phyloP scores from a whole-genome alignment of 2,888 invertebrate species.

The Odontothrips loti region DNA sequence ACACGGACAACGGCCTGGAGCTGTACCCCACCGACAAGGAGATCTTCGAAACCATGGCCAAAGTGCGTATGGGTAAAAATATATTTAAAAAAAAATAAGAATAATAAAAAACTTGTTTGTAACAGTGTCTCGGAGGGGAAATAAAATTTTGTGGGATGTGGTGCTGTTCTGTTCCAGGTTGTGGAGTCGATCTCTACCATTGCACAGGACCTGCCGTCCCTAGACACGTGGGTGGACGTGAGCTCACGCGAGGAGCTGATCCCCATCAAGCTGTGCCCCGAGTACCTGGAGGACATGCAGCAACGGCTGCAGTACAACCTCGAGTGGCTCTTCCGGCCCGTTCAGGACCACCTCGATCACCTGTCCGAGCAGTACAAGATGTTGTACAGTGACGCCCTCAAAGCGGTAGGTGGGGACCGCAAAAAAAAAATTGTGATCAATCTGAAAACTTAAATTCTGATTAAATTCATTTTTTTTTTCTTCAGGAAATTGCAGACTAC shows the following conservation, averaged over 20 bases:
- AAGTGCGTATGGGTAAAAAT: neutral
- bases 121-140: neutral
- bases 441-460: too few species aligned
- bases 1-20: constrained; percentile 51
- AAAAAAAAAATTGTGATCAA: too few species aligned
- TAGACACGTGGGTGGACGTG: constrained; percentile 44
- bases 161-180: constrained; percentile 33
- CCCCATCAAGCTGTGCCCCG: constrained; percentile 44
- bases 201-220: constrained; percentile 41
- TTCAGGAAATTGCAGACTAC: constrained; percentile 29
- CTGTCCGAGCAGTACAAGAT: constrained; percentile 31
- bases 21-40: constrained; percentile 57
- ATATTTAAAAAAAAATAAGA: neutral
- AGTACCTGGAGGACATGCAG: constrained; percentile 50
- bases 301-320: constrained; percentile 49
- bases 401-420: neutral
- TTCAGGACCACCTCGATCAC: constrained; percentile 33
- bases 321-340: constrained; percentile 47
- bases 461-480: neutral
- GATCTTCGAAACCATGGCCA: constrained; percentile 46
- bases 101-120: too few species aligned
- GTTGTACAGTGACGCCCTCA: neutral
- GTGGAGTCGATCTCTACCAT: constrained; percentile 42
- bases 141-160: too few species aligned
- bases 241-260: constrained; percentile 40